Evolutionary conservation across 2,888 invertebrate genomes (phyloP), one percentile per base, ranked within the genome.

Genomic region (Dasypolia templi): DNA sequence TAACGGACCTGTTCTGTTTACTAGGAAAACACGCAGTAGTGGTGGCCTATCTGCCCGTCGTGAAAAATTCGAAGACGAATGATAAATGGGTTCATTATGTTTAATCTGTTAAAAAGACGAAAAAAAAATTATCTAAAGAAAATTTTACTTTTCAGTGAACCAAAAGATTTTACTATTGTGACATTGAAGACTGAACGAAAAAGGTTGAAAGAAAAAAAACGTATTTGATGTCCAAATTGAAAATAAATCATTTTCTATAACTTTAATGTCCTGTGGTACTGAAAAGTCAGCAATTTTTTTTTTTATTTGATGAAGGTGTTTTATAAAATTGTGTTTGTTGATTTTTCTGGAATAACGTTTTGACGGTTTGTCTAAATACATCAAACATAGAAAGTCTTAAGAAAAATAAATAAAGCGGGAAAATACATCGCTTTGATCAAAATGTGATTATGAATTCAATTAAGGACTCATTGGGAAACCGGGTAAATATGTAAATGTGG

Each of bases 211-310:
- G 49, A 55, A 39, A 39, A 69, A 59, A 65, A 42, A 62, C 26
- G 22, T 49, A 58, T 59, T 69, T 72, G 32, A 69, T 51, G 35
- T 49, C 32, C 46, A 65, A 61, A 77, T 73, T 84, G 29, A 59
- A 69, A 62, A n/a, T n/a, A n/a, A 61, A 71, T 58, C 12, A 65
- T 76, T 81, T 63, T 72, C 39, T 72, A 55, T 22, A 64, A 70
- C 53, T 70, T 72, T 72, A 78, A 85, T 66, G 72, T 75, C 42
- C 67, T 62, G 72, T 64, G 61, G 61, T 78, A 62, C 46, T 35
- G 53, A 59, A 81, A 49, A 39, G 55, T 32, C 29, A 22, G 3
- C 56, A 62, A 58, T 58, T n/a, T 29, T 69, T 26, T 11, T 0
- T 22, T 53, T 26, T 26, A 26, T 39, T 49, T n/a, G 14, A 14